Percentiles rank a stretch among this genome's conserved stretches.
phyloP scores from a whole-genome alignment of 2,797 vertebrate genomes.

The Avahi laniger region DNA sequence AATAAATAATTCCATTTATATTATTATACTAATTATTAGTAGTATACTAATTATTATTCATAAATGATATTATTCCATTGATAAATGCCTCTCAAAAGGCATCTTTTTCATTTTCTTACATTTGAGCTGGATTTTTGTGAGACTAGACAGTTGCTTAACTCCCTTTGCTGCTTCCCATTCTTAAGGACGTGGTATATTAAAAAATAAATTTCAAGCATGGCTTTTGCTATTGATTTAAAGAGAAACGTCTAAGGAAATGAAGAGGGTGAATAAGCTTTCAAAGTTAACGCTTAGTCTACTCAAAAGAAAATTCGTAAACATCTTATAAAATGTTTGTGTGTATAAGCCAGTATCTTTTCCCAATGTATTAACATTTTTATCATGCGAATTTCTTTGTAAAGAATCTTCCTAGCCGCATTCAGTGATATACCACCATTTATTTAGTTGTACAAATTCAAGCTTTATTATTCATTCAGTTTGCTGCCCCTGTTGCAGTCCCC shows the following conservation, averaged over 20 bases:
- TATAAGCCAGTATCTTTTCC: not conserved
- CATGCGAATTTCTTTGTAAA: not conserved
- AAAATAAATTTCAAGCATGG: conserved; percentile 5
- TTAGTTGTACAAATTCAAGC: not conserved
- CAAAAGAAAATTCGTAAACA: not conserved
- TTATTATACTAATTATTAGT: no score
- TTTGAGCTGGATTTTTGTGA: conserved; percentile 46
- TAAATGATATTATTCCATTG: no score
- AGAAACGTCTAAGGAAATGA: conserved; percentile 28
- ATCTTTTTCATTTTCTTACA: conserved; percentile 72
- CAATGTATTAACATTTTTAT: not conserved
- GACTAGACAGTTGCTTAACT: conserved; percentile 48
- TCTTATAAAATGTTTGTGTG: not conserved
- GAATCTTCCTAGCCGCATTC: not conserved
- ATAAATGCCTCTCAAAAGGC: not conserved
- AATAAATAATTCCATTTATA: no score
- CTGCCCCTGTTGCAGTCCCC: not conserved
- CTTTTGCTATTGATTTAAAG: not conserved
- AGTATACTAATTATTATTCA: not conserved
- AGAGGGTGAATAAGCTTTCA: not conserved
- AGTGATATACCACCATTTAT: not conserved
- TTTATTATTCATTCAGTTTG: not conserved
- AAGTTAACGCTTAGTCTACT: not conserved
- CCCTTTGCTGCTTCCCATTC: not conserved
- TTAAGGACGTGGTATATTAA: not conserved